phyloP scores from a whole-genome alignment of 2,888 invertebrate genomes.

The Arctia plantaginis region DNA sequence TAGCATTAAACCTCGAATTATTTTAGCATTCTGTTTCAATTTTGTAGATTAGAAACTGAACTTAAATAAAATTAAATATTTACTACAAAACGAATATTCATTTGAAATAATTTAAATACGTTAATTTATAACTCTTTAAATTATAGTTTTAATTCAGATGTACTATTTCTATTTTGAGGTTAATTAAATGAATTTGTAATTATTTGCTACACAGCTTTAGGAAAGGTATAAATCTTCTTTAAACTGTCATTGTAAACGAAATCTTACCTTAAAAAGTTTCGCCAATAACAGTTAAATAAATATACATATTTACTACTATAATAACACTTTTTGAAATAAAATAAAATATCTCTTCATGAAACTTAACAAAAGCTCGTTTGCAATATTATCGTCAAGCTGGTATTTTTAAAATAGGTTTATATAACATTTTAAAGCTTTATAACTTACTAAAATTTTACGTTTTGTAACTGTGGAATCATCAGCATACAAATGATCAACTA shows the following conservation, averaged over 20 bases:
- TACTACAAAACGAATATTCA: neutral
- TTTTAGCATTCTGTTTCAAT: neutral
- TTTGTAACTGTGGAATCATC: neutral
- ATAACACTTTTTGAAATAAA: neutral
- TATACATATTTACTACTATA: neutral
- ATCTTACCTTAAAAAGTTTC: neutral
- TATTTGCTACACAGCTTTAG: neutral
- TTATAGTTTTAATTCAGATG: no score
- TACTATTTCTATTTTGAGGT: no score
- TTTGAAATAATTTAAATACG: neutral
- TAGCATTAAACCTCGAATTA: neutral
- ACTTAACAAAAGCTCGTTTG: neutral
- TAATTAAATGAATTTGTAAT: neutral
- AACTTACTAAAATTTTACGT: neutral
- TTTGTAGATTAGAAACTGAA: neutral
- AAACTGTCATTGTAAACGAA: neutral
- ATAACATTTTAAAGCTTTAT: neutral
- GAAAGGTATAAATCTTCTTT: neutral
- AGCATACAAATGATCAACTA: neutral
- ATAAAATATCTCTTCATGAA: neutral
- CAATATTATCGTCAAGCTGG: neutral
- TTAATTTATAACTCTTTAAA: neutral
- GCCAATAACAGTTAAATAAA: neutral
- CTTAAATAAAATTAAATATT: neutral
- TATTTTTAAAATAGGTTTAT: no score